Conservation (phyloP, 2,888 invertebrate species). For the Eupithecia subumbrata region DNA sequence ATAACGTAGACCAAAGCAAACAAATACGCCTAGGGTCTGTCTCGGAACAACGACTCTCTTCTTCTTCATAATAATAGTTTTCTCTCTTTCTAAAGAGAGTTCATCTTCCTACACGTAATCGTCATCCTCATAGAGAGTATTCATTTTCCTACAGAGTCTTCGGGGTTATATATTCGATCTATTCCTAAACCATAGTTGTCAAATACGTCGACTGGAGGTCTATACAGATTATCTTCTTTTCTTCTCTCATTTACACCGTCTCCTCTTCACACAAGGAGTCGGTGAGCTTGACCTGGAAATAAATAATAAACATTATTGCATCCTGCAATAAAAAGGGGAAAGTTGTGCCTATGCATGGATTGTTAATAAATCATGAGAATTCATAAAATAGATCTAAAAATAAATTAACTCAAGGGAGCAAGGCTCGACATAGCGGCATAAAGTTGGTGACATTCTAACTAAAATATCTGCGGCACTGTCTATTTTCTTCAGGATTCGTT, state of each 20-base stretch:
- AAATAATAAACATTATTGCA: not conserved
- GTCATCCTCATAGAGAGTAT: not conserved
- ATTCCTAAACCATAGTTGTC: not conserved
- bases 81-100: not conserved
- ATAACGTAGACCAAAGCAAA: not conserved
- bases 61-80: too few species aligned
- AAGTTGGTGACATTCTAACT: too few species aligned
- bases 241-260: slow-evolving; percentile 48
- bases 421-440: not conserved
- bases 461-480: not conserved
- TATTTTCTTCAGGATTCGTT: not conserved
- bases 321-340: not conserved
- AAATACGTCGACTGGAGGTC: not conserved
- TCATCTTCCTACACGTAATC: not conserved
- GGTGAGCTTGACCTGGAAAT: slow-evolving; percentile 57
- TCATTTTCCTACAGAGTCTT: not conserved
- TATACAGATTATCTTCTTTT: slow-evolving; percentile 3
- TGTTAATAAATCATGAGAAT: not conserved
- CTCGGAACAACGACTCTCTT: not conserved
- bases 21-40: not conserved
- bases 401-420: not conserved
- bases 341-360: not conserved
- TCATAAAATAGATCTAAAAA: not conserved
- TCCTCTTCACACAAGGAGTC: slow-evolving; percentile 59
- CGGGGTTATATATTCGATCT: not conserved